Base-by-base conservation (phyloP, 2,113 vertebrate genomes). In the Scomber japonicus region DNA sequence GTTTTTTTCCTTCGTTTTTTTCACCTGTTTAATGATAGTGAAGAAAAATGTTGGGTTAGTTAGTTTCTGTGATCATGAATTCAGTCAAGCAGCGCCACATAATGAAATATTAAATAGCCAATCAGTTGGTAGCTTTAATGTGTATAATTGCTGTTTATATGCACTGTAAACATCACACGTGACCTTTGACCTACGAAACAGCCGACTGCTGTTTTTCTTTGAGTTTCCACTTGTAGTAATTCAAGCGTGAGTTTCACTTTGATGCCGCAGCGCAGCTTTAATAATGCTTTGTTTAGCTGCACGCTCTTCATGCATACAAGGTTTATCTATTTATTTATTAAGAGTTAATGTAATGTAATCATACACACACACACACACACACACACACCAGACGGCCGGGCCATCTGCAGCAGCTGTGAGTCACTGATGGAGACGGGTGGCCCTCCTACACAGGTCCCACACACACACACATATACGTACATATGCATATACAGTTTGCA, bases 341-440 rank as follows among this genome's bases (percentile, higher is more conserved):
- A 63, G 69, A 77, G 61, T 30, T n/a, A 76, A 53, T 54, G 65
- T 50, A n/a, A 56, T 55, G 68, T 49, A 35, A 48, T 53, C 53
- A 55, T 12, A 51, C 31, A 81, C 10, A 48, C 40, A 64, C 76
- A 78, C 53, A 81, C 57, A 81, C 9, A 78, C 17, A 57, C 44
- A 64, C 71, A 67, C 72, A 72, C 24, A 59, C 73, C 92, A 92
- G 89, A 93, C 89, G 91, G 73, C 88, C 15, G 64, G 84, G 85
- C 89, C 87, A 93, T 92, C 89, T 93, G 91, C 72, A 71, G 80
- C 90, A 91, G 88, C 86, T 88, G 85, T 93, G 91, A 93, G 88
- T 92, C 90, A 92, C 68, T 77, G 86, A 85, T 68, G 88, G 83
- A 73, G 80, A 80, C 80, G 80, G 75, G 64, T 71, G 78, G 75